Base-by-base conservation (phyloP, 1,140 invertebrate genomes). In the Listronotus oregonensis region DNA sequence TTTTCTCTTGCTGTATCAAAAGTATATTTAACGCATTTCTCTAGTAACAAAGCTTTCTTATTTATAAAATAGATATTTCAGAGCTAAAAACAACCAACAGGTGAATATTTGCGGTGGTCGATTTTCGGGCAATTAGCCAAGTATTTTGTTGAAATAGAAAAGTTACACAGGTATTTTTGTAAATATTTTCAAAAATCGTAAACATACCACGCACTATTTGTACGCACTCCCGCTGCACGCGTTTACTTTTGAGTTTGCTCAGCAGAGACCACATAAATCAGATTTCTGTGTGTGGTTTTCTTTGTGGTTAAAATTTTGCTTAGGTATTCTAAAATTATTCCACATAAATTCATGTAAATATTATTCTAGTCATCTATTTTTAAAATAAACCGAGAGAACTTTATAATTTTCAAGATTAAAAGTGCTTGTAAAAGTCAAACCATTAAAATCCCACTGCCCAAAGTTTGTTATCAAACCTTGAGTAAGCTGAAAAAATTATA, bases 71-170 rank as follows among this genome's bases (percentile, higher is more conserved):
- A 21, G 12, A 17, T 12, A 50, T 12, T 50, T 15, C 5, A 17
- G 17, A 8, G 12, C 21, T 17, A 11, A 9, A 34, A 51, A 34
- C 21, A 55, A 37, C 15, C 51, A 55, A 40, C 51, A 55, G 51
- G 51, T 55, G 37, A 55, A 40, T 55, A 55, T 55, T 18, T 18
- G n/a, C 6, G 14, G 15, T 37, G 10, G 32, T 55, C 9, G 37
- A 32, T 55, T 46, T 6, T 46, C 17, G 15, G 51, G 51, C 51
- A 55, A 39, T 14, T 39, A 15, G 51, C 51, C 51, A 55, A 55
- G 7, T 55, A 37, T 8, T 55, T 46, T 46, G 12, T 46, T 46
- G 14, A 6, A 46, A 46, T 46, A 17, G 7, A 37, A 37, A 37
- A 10, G 0, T 8, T 46, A n/a, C 17, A 2, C 43, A 46, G 17